A percentile compares a stretch with the other conserved stretches of the same genome.
Evolutionary conservation across 2,113 vertebrate species (phyloP).

Genomic region (Gallinago media): DNA sequence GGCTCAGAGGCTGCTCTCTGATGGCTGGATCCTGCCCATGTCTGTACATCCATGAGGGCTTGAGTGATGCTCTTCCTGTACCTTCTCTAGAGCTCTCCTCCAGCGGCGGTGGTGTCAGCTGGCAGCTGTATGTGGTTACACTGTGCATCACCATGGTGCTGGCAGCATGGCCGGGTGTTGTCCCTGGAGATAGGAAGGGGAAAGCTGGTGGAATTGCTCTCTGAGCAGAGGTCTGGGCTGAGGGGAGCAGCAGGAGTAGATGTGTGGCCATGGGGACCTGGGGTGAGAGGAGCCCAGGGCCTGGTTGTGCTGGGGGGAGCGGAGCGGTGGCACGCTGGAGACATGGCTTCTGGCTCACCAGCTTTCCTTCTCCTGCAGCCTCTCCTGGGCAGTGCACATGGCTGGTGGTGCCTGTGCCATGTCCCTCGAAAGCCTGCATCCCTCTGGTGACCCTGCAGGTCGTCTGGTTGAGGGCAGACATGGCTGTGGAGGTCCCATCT

Average conservation of each 20-base stretch:
- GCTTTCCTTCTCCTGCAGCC: background rate
- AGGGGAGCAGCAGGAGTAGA: background rate
- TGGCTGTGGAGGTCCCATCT: background rate
- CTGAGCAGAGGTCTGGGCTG: background rate
- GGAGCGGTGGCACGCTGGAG: accelerated
- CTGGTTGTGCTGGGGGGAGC: background rate
- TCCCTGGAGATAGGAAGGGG: background rate
- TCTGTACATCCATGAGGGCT: background rate
- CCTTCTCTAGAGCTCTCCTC: background rate
- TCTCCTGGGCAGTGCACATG: accelerated
- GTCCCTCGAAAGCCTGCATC: accelerated
- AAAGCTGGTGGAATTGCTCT: background rate
- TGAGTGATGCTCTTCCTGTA: background rate
- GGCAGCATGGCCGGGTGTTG: accelerated
- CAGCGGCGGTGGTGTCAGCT: accelerated
- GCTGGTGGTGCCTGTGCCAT: accelerated
- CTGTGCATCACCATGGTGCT: background rate
- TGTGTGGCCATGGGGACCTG: background rate
- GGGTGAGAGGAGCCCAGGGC: background rate
- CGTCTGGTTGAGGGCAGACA: accelerated
- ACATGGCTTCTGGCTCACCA: background rate
- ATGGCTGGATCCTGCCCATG: background rate
- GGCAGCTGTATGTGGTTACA: accelerated
- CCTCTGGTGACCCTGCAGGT: background rate
- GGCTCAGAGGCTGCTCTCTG: accelerated